Base-by-base conservation (phyloP, 2,888 invertebrate species). In the Calephelis perditalis region DNA sequence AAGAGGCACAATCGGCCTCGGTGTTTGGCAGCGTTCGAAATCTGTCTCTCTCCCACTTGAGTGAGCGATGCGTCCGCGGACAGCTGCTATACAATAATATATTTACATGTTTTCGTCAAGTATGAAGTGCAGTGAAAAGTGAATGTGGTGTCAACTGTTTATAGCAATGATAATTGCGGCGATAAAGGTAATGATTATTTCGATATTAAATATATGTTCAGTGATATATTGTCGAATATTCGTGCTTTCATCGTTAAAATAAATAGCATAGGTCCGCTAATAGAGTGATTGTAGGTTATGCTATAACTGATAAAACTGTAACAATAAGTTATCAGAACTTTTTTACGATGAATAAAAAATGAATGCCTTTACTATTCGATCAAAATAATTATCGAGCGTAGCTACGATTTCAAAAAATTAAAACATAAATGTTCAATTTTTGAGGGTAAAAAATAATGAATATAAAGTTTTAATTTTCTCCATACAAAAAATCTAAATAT, bases 171-270 rank as follows among this genome's bases (percentile, higher is more conserved):
- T 56, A 55, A 56, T 56, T 56, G 15, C 56, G 43, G 15, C 47
- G 47, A 40, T 56, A 56, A 56, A 65, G 63, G 63, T 65, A 65
- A 68, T 65, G 62, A 65, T 65, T 66, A 26, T 26, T 66, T 66
- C 64, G 63, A 67, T 65, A 65, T 66, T 67, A 65, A 64, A 12
- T 65, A 68, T 65, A 65, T 67, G 26, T 66, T 68, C 59, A 66
- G 65, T 65, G 65, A 66, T 64, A 65, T 65, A 68, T 64, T 64
- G 67, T 67, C 67, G 65, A 67, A 67, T 65, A 63, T 65, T 65
- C 57, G 63, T 64, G 63, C 66, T 64, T 63, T 63, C 58, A 64
- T 67, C 62, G 15, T 47, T 67, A 65, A 66, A 65, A 66, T 65
- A 15, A 66, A 64, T 63, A 64, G 65, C 64, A 64, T 64, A 60